Evolutionary conservation across 1,140 invertebrate species (phyloP).

Genomic region (Neoseiulus cucumeris): DNA sequence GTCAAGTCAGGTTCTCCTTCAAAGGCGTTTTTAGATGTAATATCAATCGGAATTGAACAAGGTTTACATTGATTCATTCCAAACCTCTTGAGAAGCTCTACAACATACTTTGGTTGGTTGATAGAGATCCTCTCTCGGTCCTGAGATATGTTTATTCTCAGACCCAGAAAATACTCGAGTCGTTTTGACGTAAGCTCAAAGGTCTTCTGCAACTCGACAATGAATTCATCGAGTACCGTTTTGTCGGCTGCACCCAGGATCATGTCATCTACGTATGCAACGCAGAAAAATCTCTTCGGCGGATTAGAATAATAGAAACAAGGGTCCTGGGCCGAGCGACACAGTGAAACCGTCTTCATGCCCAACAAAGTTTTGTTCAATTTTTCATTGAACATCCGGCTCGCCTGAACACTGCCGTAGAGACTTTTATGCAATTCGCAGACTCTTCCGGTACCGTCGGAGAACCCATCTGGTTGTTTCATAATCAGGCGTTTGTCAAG

Average conservation of each 20-base stretch:
- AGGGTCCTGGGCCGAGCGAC: not conserved
- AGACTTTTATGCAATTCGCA: conserved; percentile 20
- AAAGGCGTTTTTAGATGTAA: no score
- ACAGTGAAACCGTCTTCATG: not conserved
- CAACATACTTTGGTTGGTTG: not conserved
- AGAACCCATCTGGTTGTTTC: conserved; percentile 22
- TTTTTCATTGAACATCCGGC: conserved; percentile 8
- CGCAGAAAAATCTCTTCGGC: not conserved
- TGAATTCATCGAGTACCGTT: not conserved
- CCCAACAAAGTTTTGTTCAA: not conserved
- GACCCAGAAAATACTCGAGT: not conserved
- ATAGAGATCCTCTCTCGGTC: not conserved
- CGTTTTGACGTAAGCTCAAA: not conserved
- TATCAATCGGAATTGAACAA: no score
- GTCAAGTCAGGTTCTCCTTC: no score
- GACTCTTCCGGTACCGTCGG: no score
- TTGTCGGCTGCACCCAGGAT: not conserved
- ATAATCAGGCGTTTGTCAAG: conserved; percentile 28
- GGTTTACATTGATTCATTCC: not conserved
- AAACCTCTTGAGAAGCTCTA: not conserved
- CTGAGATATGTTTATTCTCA: not conserved
- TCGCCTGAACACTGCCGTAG: conserved; percentile 19
- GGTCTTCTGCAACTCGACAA: not conserved
- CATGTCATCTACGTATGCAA: not conserved
- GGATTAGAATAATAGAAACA: not conserved